Evolutionary conservation across 2,888 invertebrate genomes (phyloP).

Genomic region (Zeuzera pyrina): DNA sequence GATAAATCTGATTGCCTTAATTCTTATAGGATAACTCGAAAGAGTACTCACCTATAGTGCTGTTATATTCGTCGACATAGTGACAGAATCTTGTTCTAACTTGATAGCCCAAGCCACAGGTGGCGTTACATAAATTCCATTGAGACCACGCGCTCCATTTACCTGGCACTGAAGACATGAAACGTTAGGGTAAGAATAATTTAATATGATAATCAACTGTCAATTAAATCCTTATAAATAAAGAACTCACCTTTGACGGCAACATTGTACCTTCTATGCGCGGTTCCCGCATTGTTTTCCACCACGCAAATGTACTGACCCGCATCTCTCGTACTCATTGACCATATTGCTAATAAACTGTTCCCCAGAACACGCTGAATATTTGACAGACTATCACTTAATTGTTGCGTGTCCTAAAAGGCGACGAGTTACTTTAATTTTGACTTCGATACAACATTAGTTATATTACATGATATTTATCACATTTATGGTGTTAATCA

Average conservation of each 20-base stretch:
- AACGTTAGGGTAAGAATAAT: no score
- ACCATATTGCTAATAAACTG: conserved; percentile 52
- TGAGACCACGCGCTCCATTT: conserved; percentile 61
- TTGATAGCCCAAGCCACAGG: conserved; percentile 60
- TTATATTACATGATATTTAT: no score
- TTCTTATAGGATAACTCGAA: no score
- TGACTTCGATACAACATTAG: no score
- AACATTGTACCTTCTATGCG: conserved; percentile 46
- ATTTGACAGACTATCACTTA: conserved; percentile 29
- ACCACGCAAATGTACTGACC: conserved; percentile 75
- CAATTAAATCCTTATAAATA: no score
- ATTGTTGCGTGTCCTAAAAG: conserved; percentile 40
- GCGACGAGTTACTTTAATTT: no score
- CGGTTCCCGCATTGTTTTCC: conserved; percentile 64
- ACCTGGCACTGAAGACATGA: conserved; percentile 62
- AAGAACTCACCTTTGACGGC: conserved; percentile 41
- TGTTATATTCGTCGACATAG: conserved; percentile 41
- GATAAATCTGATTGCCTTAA: no score
- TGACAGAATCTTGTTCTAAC: conserved; percentile 41
- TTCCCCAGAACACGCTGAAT: conserved; percentile 45
- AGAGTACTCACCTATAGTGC: conserved; percentile 34
- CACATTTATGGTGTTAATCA: no score
- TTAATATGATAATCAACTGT: background rate
- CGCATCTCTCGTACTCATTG: conserved; percentile 53
- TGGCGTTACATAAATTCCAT: conserved; percentile 61